A percentile compares a stretch with the other conserved stretches of the same genome.
Conservation (phyloP, 2,888 invertebrate genomes). For the Pristionchus fissidentatus region DNA sequence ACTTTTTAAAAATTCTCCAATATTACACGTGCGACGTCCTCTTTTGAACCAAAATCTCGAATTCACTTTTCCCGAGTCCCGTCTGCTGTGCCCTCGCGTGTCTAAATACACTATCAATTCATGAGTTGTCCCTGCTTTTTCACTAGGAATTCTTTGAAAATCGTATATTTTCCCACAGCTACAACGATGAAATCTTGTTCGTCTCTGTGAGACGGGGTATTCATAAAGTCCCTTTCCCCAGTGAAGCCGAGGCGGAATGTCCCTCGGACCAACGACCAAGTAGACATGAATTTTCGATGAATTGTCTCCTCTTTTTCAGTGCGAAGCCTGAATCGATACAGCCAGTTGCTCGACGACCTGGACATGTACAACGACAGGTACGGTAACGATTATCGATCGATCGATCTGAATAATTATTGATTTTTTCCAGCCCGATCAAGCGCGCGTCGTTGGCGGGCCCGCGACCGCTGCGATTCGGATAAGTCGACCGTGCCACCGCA, state of each 20-base stretch:
- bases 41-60: no score
- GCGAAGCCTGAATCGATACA: constrained; percentile 27
- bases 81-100: no score
- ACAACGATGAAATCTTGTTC: no score
- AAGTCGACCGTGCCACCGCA: constrained; percentile 28
- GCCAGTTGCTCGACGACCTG: constrained; percentile 14
- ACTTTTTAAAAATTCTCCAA: no score
- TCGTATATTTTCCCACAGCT: no score
- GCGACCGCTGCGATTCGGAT: constrained; percentile 41
- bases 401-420: no score
- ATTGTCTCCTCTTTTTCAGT: constrained; percentile 21
- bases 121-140: no score
- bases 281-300: constrained; percentile 27
- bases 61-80: no score
- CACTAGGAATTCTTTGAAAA: no score
- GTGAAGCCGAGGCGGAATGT: not conserved
- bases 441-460: constrained; percentile 36
- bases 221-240: not conserved
- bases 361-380: constrained; percentile 32
- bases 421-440: constrained; percentile 30
- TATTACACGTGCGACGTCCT: no score
- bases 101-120: no score
- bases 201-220: no score
- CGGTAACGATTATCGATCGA: not conserved
- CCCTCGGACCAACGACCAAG: not conserved